Conservation (phyloP, 2,113 vertebrate genomes). For the pig (Sus scrofa) region DNA sequence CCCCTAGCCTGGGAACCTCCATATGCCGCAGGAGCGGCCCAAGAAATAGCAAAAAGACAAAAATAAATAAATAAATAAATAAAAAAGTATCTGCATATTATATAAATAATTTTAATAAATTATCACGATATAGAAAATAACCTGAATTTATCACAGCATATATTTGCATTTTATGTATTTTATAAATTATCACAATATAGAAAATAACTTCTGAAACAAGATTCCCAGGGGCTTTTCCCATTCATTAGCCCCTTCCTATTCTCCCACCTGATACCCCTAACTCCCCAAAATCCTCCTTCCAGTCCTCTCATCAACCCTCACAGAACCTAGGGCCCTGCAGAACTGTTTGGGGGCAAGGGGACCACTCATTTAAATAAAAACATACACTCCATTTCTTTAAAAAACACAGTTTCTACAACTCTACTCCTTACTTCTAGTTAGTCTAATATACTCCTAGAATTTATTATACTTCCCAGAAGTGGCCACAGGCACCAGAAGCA, state of each 20-base stretch:
- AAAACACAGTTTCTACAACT: background rate
- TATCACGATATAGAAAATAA: too few relatives aligned
- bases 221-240: background rate
- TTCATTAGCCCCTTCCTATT: too few relatives aligned
- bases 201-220: background rate
- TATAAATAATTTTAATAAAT: too few relatives aligned
- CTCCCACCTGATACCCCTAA: background rate
- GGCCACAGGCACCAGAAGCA: background rate
- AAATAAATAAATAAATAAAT: too few relatives aligned
- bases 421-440: background rate
- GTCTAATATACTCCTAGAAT: background rate
- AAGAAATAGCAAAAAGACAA: too few relatives aligned
- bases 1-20: too few relatives aligned
- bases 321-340: background rate
- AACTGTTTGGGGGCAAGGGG: background rate
- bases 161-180: background rate
- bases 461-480: background rate
- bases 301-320: background rate
- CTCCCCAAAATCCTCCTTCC: background rate
- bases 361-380: slow-evolving; percentile 46
- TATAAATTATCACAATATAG: background rate
- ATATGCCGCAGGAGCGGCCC: too few relatives aligned
- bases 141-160: background rate
- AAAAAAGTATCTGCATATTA: too few relatives aligned
- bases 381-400: slow-evolving; percentile 6